Evolutionary conservation across 2,113 vertebrate genomes (phyloP).

Genomic region (Origma solitaria): DNA sequence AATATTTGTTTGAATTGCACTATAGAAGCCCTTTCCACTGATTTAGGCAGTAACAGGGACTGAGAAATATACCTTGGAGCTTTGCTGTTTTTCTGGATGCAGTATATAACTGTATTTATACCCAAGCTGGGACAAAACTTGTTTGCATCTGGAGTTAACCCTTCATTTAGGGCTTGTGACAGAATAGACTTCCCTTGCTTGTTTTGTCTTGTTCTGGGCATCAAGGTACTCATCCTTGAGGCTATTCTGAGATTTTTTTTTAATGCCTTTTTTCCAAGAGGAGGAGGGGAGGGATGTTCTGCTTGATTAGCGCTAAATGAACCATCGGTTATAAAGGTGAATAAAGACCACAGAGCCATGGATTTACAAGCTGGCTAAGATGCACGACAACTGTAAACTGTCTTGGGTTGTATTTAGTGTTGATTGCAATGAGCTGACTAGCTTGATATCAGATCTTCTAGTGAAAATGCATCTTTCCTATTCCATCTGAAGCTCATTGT

Average conservation of each 20-base stretch:
- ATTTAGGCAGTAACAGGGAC: background rate
- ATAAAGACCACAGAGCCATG: background rate
- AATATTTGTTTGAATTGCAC: accelerated
- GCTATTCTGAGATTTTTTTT: background rate
- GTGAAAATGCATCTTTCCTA: background rate
- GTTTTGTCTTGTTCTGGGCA: background rate
- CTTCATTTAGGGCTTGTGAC: background rate
- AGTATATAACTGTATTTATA: background rate
- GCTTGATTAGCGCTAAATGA: background rate
- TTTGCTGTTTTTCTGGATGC: background rate
- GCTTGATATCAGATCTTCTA: background rate
- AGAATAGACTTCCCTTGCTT: background rate
- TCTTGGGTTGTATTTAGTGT: background rate
- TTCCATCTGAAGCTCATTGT: background rate
- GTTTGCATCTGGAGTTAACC: background rate
- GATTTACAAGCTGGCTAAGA: background rate
- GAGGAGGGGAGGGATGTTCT: background rate
- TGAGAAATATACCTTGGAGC: background rate
- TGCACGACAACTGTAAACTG: background rate
- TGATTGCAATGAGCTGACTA: background rate
- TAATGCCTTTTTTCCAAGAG: background rate
- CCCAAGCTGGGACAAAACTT: background rate
- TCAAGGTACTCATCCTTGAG: background rate
- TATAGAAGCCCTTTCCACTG: background rate
- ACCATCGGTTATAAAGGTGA: background rate